Evolutionary conservation across 2,797 vertebrate genomes (phyloP).

Genomic region (Pangasius sanitwongsei): DNA sequence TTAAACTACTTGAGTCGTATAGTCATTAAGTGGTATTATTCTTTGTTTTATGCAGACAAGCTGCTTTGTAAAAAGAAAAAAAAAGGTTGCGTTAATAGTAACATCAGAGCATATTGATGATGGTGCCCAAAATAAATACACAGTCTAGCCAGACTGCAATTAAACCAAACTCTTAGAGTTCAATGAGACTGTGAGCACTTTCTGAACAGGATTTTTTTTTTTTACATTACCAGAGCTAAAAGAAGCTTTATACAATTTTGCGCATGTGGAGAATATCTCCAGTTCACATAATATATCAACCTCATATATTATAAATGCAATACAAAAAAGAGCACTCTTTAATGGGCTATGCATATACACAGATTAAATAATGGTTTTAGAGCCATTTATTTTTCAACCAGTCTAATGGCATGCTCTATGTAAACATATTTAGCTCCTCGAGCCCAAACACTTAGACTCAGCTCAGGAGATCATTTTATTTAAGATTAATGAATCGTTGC

Average conservation of each 20-base stretch:
- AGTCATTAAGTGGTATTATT: slow-evolving; percentile 1
- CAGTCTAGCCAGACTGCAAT: slow-evolving; percentile 15
- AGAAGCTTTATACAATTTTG: background rate
- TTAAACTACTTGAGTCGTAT: background rate
- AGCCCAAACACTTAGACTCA: background rate
- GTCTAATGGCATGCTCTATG: background rate
- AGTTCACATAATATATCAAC: slow-evolving; percentile 10
- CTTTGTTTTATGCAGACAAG: background rate
- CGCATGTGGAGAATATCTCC: background rate
- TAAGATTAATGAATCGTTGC: slow-evolving; percentile 30
- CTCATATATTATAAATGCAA: slow-evolving; percentile 2
- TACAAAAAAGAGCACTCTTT: background rate
- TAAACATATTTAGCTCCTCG: slow-evolving; percentile 4
- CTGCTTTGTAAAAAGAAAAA: background rate
- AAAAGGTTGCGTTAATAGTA: background rate
- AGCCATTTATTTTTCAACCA: background rate
- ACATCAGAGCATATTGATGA: background rate
- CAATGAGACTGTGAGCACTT: background rate
- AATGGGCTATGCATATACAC: background rate
- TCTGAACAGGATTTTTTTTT: background rate
- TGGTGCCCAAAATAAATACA: background rate
- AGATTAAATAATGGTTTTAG: background rate
- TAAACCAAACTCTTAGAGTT: slow-evolving; percentile 7
- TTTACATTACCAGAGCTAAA: background rate
- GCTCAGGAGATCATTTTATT: slow-evolving; percentile 11